Evolutionary conservation across 2,888 invertebrate genomes (phyloP).

Genomic region (Epicampocera succincta): DNA sequence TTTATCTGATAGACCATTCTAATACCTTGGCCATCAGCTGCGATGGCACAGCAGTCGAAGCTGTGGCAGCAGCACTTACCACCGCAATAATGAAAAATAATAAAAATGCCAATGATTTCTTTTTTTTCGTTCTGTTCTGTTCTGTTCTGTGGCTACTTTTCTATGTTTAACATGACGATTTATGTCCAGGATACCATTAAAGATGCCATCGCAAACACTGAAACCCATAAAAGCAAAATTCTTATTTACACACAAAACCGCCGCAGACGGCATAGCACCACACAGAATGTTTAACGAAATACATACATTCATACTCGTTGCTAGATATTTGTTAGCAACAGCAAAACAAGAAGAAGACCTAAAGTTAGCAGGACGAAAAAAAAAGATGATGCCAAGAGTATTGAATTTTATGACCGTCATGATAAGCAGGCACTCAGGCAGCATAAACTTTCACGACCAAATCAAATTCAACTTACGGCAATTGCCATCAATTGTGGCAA

Average conservation of each 20-base stretch:
- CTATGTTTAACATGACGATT: slow-evolving; percentile 52
- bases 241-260: slow-evolving; percentile 7
- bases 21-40: slow-evolving; percentile 42
- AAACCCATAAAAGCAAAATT: background rate
- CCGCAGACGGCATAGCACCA: slow-evolving; percentile 24
- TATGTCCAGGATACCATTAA: slow-evolving; percentile 38
- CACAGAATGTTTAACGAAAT: slow-evolving; percentile 6
- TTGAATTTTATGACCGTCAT: slow-evolving; percentile 59
- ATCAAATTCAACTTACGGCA: slow-evolving; percentile 70
- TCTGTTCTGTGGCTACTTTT: slow-evolving; percentile 15
- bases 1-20: slow-evolving; percentile 46
- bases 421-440: slow-evolving; percentile 47
- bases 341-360: background rate
- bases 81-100: slow-evolving; percentile 11
- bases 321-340: too few species aligned
- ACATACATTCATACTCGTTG: too few species aligned
- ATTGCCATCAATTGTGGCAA: slow-evolving; percentile 55
- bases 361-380: slow-evolving; percentile 15
- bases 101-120: slow-evolving; percentile 37
- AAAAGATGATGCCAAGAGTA: slow-evolving; percentile 7
- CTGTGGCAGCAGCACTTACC: background rate
- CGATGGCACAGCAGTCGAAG: background rate
- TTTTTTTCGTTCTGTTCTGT: too few species aligned
- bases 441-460: slow-evolving; percentile 68
- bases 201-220: slow-evolving; percentile 2